A percentile compares a stretch with the other conserved stretches of the same genome.
These are phyloP conservation scores for Esperia sulphurella DNA, from an alignment of 2,888 invertebrate genomes.

Conservation along the genomic window DNA sequence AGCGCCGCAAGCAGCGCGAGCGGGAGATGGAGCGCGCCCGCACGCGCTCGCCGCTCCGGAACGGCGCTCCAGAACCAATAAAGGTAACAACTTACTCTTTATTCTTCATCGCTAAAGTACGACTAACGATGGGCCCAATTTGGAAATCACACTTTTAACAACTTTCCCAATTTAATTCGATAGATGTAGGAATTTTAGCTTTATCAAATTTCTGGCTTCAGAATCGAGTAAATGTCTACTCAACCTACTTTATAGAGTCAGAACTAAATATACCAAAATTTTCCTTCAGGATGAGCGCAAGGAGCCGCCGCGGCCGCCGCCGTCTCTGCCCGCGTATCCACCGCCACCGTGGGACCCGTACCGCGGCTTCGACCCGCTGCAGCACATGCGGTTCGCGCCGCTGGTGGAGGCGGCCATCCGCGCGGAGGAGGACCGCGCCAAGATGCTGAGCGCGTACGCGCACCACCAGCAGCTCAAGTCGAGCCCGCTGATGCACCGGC, in stretches of 20 bases:
- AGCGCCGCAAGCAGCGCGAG: constrained; percentile 78
- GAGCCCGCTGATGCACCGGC: constrained; percentile 58
- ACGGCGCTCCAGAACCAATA: constrained; percentile 76
- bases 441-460: constrained; percentile 86
- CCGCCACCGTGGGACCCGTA: constrained; percentile 85
- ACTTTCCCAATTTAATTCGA: too few relatives aligned
- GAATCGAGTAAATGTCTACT: too few relatives aligned
- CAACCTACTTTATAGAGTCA: too few relatives aligned
- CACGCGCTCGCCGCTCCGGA: constrained; percentile 87
- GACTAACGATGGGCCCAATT: too few relatives aligned
- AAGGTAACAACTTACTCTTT: constrained; percentile 23
- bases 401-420: constrained; percentile 88
- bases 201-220: too few relatives aligned
- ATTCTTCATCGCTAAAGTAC: background rate
- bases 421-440: constrained; percentile 88
- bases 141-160: too few relatives aligned
- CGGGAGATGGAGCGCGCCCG: constrained; percentile 81
- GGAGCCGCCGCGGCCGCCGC: constrained; percentile 66
- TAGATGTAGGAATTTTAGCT: too few relatives aligned
- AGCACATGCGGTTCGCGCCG: constrained; percentile 85
- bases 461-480: constrained; percentile 79
- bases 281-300: constrained; percentile 64
- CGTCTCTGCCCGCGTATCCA: constrained; percentile 77
- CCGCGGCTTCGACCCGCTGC: constrained; percentile 85
- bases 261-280: too few relatives aligned